Evolutionary conservation across 2,888 invertebrate genomes (phyloP), one percentile per base, ranked within the genome.

Genomic region (Pyrrhia umbra): DNA sequence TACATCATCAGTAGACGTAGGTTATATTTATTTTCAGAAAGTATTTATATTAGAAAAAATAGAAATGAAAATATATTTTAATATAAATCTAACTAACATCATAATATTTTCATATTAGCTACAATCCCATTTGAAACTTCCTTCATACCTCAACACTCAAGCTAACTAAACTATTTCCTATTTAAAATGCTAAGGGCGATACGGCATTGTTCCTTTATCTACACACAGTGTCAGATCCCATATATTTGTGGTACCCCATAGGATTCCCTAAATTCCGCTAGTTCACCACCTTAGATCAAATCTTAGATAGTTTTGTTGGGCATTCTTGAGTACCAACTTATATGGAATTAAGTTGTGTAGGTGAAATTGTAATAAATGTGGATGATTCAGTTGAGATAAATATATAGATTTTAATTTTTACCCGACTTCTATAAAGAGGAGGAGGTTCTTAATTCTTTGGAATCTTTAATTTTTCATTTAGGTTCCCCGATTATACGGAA

Each of bases 251-350:
- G 55, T 62, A 13, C 42, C 10, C 46, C 43, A 45, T 49, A 27
- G 57, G 75, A 81, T 79, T 81, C 79, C 72, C 72, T 45, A 77
- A 72, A 81, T 79, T 43, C 77, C 75, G 18, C 39, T 50, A 45
- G 23, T 50, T 43, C 50, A 27, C 49, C 30, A 60, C 43, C 52
- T 56, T 58, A 79, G 81, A 81, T 80, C 59, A 62, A 46, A 72
- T 54, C 42, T 45, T 45, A 59, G 80, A 81, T 80, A 71, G 77
- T 75, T 81, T 75, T 71, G 77, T 81, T 71, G 13, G 39, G 58
- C 30, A 76, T 78, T 67, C 66, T 49, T 25, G 39, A 39, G 40
- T 34, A 51, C 34, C 57, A 39, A 66, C 42, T 52, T 57, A 8
- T 56, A 47, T 59, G 47, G 58, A 61, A 64, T 68, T 70, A 70